phyloP scores from a whole-genome alignment of 2,888 invertebrate species.

The Andrena bucephala region DNA sequence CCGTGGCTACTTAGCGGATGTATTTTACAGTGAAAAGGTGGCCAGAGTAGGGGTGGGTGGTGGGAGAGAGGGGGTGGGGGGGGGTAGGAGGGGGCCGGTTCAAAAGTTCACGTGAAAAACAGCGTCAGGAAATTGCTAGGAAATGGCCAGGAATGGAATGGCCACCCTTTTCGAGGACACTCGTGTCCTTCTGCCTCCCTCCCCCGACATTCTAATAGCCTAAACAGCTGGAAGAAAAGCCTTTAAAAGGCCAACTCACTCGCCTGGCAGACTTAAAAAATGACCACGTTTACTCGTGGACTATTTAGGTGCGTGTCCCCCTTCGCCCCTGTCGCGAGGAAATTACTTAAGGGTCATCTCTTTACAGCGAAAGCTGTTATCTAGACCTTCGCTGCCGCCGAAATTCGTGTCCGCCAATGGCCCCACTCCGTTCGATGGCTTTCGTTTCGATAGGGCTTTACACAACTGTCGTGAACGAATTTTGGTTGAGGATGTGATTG shows the following conservation, averaged over 20 bases:
- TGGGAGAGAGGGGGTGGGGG: too few relatives aligned
- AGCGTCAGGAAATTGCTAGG: constrained; percentile 83
- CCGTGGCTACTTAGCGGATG: constrained; percentile 79
- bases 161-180: constrained; percentile 71
- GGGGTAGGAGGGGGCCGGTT: constrained; percentile 64
- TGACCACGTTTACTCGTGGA: constrained; percentile 41
- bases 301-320: background rate
- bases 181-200: constrained; percentile 45
- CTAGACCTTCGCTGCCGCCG: background rate
- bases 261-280: constrained; percentile 59
- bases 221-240: constrained; percentile 68
- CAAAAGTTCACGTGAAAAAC: constrained; percentile 83
- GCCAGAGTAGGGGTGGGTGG: constrained; percentile 1
- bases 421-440: constrained; percentile 11
- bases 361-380: background rate
- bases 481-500: too few relatives aligned
- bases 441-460: background rate
- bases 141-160: constrained; percentile 77
- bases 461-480: too few relatives aligned
- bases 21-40: constrained; percentile 76
- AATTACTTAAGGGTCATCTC: constrained; percentile 55
- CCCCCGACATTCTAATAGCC: constrained; percentile 62
- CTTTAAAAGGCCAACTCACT: constrained; percentile 59
- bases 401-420: constrained; percentile 10
- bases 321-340: constrained; percentile 54